These are phyloP conservation scores for Cheilosia vernalis DNA, from an alignment of 2,888 invertebrate genomes.

Conservation along the genomic window DNA sequence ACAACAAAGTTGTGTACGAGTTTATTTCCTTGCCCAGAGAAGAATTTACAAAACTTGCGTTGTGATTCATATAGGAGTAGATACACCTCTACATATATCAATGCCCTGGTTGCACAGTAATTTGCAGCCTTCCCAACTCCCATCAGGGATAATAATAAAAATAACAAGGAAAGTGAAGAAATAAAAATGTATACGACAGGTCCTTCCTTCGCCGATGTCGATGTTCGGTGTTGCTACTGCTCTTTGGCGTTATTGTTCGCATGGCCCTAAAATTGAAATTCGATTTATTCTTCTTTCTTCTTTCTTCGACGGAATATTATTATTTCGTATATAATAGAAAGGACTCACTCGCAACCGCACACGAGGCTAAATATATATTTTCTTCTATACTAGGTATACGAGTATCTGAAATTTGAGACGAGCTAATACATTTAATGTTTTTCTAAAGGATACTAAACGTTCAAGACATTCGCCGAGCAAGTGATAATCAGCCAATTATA, in stretches of 20 bases:
- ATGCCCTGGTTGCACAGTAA: constrained; percentile 28
- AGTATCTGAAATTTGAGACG: constrained; percentile 55
- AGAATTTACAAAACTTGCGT: neutral
- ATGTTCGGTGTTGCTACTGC: neutral
- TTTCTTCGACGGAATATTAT: constrained; percentile 8
- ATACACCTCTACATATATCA: neutral
- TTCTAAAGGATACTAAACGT: constrained; percentile 47
- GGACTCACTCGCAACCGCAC: constrained; percentile 6
- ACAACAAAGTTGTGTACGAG: constrained; percentile 8
- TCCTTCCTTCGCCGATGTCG: neutral
- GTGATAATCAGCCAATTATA: constrained; percentile 66
- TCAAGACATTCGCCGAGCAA: constrained; percentile 21
- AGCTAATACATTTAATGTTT: constrained; percentile 65
- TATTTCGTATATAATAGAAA: constrained; percentile 3
- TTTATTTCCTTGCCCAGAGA: constrained; percentile 18
- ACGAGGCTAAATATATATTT: constrained; percentile 38
- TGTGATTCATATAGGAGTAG: neutral
- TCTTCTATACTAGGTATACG: neutral
- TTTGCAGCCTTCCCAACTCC: constrained; percentile 33
- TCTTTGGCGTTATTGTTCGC: neutral
- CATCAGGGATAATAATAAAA: constrained; percentile 31
- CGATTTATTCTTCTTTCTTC: constrained; percentile 40
- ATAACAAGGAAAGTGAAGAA: constrained; percentile 8
- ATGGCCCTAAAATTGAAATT: constrained; percentile 47
- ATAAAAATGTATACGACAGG: constrained; percentile 26